Percentiles rank a stretch among this genome's conserved stretches.
Conservation (phyloP, 1,140 invertebrate species). For the Globodera rostochiensis region DNA sequence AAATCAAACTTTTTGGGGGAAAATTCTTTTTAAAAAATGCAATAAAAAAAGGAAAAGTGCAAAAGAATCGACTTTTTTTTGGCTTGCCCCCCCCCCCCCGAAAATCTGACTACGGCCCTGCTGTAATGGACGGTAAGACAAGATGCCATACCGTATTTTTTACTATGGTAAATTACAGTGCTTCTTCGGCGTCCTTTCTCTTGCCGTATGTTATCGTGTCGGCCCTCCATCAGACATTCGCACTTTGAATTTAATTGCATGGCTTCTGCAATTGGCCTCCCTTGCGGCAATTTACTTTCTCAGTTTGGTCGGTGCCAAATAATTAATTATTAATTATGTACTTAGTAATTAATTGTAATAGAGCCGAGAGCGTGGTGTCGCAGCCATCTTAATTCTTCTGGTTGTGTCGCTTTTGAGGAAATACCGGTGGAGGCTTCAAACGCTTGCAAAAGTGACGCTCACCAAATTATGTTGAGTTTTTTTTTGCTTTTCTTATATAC, state of each 20-base stretch:
- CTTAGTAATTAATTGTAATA: background rate
- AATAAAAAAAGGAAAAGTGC: too few species aligned
- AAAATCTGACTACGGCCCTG: too few species aligned
- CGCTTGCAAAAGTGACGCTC: background rate
- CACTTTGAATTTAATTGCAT: slow-evolving; percentile 35
- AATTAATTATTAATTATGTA: background rate
- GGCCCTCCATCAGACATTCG: slow-evolving; percentile 35
- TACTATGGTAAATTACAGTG: background rate
- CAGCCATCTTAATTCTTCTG: background rate
- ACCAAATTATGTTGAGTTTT: background rate
- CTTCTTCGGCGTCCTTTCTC: slow-evolving; percentile 24
- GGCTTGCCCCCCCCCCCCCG: too few species aligned
- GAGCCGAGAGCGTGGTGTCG: background rate
- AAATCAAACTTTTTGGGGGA: too few species aligned
- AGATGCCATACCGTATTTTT: too few species aligned
- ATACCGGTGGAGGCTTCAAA: background rate
- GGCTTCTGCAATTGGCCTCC: slow-evolving; percentile 33
- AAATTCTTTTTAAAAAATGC: too few species aligned
- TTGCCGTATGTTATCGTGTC: slow-evolving; percentile 37
- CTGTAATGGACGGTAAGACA: too few species aligned
- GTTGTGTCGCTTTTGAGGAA: slow-evolving; percentile 14
- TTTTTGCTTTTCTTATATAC: too few species aligned
- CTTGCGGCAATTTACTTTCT: slow-evolving; percentile 35
- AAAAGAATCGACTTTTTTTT: too few species aligned
- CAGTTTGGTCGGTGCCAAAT: slow-evolving; percentile 13